These are phyloP conservation scores for Ips nitidus DNA, from an alignment of 1,140 invertebrate genomes.

Conservation along the genomic window DNA sequence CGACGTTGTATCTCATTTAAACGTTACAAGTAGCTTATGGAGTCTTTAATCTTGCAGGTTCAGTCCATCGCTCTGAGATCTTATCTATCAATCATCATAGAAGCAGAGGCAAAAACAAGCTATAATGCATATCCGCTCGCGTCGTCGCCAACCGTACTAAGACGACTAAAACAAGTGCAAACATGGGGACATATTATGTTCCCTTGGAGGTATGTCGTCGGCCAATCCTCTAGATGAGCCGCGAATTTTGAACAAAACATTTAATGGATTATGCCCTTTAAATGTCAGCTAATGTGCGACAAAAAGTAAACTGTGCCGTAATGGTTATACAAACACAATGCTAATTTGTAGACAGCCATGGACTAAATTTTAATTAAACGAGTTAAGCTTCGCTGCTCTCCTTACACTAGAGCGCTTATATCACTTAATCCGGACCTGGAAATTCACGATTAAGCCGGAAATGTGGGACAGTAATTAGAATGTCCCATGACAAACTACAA, in stretches of 20 bases:
- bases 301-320: slow-evolving; percentile 21
- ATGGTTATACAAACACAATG: slow-evolving; percentile 27
- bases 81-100: slow-evolving; percentile 6
- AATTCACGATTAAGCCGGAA: too few relatives aligned
- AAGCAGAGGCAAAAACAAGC: background rate
- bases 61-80: background rate
- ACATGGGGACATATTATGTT: background rate
- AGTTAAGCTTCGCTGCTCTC: too few relatives aligned
- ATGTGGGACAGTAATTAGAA: too few relatives aligned
- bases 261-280: slow-evolving; percentile 33
- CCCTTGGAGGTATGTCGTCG: background rate
- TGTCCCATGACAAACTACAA: too few relatives aligned
- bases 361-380: background rate
- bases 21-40: background rate
- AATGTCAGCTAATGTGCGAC: slow-evolving; percentile 29
- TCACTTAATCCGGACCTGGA: too few relatives aligned
- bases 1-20: background rate
- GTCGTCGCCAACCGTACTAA: slow-evolving; percentile 6
- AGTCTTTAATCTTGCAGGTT: slow-evolving; percentile 1
- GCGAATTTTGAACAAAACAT: slow-evolving; percentile 20
- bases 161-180: slow-evolving; percentile 11
- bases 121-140: slow-evolving; percentile 4
- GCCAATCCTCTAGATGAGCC: slow-evolving; percentile 19
- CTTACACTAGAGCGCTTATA: too few relatives aligned
- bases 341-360: slow-evolving; percentile 14